A percentile compares a stretch with the other conserved stretches of the same genome.
phyloP scores from a whole-genome alignment of 2,113 vertebrate species.

The Caranx ignobilis region DNA sequence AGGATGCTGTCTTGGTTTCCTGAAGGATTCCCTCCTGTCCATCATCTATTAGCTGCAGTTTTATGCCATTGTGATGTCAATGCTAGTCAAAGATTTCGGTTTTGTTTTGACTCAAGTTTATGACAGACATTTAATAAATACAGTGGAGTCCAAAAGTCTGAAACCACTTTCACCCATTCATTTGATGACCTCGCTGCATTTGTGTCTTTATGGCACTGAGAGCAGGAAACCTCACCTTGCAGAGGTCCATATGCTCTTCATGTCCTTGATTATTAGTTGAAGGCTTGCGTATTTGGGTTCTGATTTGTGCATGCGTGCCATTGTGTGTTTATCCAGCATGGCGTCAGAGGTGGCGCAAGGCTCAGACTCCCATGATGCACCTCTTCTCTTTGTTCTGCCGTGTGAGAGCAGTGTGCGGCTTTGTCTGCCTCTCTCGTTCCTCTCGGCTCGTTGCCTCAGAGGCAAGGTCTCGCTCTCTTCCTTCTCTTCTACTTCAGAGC shows the following conservation, averaged over 20 bases:
- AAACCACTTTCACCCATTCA: too few relatives aligned
- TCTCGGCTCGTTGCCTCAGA: conserved; percentile 69
- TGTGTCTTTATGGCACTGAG: background rate
- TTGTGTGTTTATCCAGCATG: conserved; percentile 60
- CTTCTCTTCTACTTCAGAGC: conserved; percentile 49
- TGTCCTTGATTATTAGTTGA: background rate
- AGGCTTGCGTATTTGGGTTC: conserved; percentile 10
- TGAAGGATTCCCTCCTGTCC: conserved; percentile 1
- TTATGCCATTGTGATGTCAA: background rate
- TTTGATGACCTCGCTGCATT: background rate
- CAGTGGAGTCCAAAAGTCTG: too few relatives aligned
- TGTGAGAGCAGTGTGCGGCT: conserved; percentile 71
- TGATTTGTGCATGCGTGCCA: conserved; percentile 16
- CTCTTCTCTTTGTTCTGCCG: conserved; percentile 79
- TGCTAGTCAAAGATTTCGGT: background rate
- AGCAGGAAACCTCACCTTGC: background rate
- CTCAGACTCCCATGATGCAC: conserved; percentile 80
- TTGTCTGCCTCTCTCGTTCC: conserved; percentile 75
- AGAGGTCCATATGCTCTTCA: background rate
- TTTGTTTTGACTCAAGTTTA: background rate
- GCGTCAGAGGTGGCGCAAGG: conserved; percentile 58
- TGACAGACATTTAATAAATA: background rate
- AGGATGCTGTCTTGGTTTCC: conserved; percentile 11
- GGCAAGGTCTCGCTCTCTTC: conserved; percentile 69
- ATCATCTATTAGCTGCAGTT: background rate